A percentile compares a stretch with the other conserved stretches of the same genome.
These are phyloP conservation scores for Silurus asotus DNA, from an alignment of 2,113 vertebrate genomes.

Conservation along the genomic window DNA sequence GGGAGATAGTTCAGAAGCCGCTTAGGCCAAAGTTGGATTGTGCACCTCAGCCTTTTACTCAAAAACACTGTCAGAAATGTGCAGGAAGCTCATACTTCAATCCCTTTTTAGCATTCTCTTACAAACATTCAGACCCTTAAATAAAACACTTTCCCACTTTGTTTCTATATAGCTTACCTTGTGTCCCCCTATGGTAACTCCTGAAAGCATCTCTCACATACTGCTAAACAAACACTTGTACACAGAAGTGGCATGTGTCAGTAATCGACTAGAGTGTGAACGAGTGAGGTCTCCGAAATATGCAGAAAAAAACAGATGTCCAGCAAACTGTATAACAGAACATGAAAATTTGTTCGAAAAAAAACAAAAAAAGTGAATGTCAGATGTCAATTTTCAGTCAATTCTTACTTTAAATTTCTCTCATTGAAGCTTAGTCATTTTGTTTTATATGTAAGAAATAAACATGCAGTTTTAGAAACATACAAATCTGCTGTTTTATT, in stretches of 20 bases:
- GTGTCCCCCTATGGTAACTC: neutral
- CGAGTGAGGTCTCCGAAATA: constrained; percentile 41
- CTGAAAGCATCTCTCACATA: neutral
- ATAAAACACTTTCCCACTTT: neutral
- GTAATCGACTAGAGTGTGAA: constrained; percentile 35
- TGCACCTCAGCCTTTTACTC: neutral
- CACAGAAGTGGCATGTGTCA: constrained; percentile 18
- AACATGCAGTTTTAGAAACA: neutral
- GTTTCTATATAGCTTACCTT: neutral
- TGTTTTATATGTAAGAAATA: neutral
- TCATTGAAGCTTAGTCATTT: neutral
- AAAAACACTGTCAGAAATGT: constrained; percentile 6
- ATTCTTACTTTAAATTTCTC: neutral
- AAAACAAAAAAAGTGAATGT: too few species aligned
- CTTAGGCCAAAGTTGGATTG: constrained; percentile 34
- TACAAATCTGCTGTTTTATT: neutral
- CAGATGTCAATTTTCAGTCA: neutral
- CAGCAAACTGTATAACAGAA: constrained; percentile 25
- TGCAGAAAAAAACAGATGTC: constrained; percentile 19
- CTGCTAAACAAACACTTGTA: constrained; percentile 17
- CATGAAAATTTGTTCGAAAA: neutral
- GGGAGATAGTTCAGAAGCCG: constrained; percentile 23
- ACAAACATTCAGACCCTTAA: neutral
- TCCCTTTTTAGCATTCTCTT: neutral
- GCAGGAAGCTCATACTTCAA: neutral